These are phyloP conservation scores for Sandelia bainsii DNA, from an alignment of 2,797 vertebrate genomes.

Conservation along the genomic window DNA sequence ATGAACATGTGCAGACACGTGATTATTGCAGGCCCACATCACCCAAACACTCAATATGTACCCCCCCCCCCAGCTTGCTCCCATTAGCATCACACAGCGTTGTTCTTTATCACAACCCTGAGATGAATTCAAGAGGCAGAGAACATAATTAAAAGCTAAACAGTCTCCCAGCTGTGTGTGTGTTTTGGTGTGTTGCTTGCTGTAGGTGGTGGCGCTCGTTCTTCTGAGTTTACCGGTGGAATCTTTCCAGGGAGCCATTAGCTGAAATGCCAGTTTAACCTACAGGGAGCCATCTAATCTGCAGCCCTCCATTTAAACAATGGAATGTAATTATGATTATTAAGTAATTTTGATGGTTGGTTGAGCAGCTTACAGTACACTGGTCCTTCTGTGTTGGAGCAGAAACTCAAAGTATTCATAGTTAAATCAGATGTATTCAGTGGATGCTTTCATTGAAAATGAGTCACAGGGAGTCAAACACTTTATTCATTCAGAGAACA, in stretches of 20 bases:
- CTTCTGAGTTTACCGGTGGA: slow-evolving; percentile 22
- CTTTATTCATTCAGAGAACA: no score
- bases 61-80: slow-evolving; percentile 50
- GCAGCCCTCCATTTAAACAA: slow-evolving; percentile 41
- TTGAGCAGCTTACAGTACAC: slow-evolving; percentile 28
- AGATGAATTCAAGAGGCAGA: slow-evolving; percentile 67
- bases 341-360: slow-evolving; percentile 34
- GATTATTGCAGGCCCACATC: no score
- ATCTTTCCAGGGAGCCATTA: slow-evolving; percentile 47
- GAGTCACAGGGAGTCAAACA: background rate
- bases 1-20: no score
- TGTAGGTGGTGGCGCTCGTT: background rate
- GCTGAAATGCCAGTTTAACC: slow-evolving; percentile 28
- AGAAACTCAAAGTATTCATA: background rate
- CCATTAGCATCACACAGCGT: slow-evolving; percentile 48
- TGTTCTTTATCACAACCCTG: slow-evolving; percentile 71
- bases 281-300: slow-evolving; percentile 38
- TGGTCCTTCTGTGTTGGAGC: background rate
- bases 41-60: no score
- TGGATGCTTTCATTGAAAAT: background rate
- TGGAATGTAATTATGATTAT: slow-evolving; percentile 49
- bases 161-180: slow-evolving; percentile 29
- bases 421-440: slow-evolving; percentile 8
- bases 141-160: slow-evolving; percentile 68
- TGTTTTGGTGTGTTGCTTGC: background rate